A percentile compares a stretch with the other conserved stretches of the same genome.
phyloP scores from a whole-genome alignment of 2,113 vertebrate genomes.

The Psilopsiagon aymara region DNA sequence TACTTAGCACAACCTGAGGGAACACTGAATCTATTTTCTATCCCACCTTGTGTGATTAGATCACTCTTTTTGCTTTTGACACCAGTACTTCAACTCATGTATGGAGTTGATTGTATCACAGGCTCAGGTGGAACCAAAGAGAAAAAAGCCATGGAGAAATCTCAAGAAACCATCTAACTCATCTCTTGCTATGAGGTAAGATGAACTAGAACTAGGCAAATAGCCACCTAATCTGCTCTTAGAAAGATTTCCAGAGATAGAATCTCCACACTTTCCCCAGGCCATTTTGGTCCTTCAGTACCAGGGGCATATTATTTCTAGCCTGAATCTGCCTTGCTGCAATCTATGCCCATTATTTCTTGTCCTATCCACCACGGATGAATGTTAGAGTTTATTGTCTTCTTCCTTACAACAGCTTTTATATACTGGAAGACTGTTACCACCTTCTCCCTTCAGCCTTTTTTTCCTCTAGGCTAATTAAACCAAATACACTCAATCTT shows the following conservation, averaged over 20 bases:
- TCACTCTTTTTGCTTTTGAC: neutral
- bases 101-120: neutral
- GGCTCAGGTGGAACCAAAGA: neutral
- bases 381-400: neutral
- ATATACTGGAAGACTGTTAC: neutral
- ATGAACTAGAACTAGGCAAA: neutral
- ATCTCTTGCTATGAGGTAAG: neutral
- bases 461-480: neutral
- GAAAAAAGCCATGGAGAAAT: neutral
- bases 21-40: neutral
- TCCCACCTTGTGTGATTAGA: neutral
- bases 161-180: neutral
- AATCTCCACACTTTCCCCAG: neutral
- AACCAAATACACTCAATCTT: neutral
- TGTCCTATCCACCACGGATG: neutral
- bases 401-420: slow-evolving; percentile 22
- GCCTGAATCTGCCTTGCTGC: neutral
- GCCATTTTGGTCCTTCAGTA: neutral
- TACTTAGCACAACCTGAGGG: neutral
- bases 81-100: neutral
- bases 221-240: neutral
- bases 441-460: neutral
- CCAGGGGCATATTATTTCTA: neutral
- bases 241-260: neutral
- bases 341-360: slow-evolving; percentile 4